Base-by-base conservation (phyloP, 2,113 vertebrate genomes). In the Sinocyclocheilus anshuiensis region DNA sequence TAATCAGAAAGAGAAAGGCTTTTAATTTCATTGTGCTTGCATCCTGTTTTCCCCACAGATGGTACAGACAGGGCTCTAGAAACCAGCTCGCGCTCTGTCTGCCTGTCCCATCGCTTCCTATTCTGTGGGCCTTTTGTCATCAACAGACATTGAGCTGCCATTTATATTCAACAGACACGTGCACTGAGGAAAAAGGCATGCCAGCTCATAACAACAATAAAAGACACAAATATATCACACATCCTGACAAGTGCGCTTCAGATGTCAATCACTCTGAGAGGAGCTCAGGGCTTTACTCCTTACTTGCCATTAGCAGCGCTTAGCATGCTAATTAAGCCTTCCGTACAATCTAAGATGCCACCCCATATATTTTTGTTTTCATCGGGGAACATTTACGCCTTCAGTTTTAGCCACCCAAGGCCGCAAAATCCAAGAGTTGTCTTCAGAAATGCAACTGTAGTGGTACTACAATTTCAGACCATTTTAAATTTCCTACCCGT, bases 71-170 rank as follows among this genome's bases (percentile, higher is more conserved):
- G 91, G 67, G 69, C 89, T 89, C 84, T 88, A 88, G 86, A 91
- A 86, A 90, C 81, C 67, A 91, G 89, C 90, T 84, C 86, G 29
- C 11, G 53, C 88, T 89, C 86, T 84, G 84, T 86, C 72, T 65
- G 85, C 83, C 63, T 91, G 84, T 91, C 90, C 91, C 87, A 84
- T 92, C 83, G 82, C 76, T 86, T 86, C 55, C 78, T 85, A 92
- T 88, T 93, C 93, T 93, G 92, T 92, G 89, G 90, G 87, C 90
- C 91, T 93, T 92, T 94, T 94, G 93, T 93, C 88, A 92, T 71
- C 88, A 89, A 84, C 86, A 88, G 91, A 92, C 93, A 91, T 85
- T 89, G 91, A 93, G 87, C 93, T 94, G 92, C 92, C 91, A 92
- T 93, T 92, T 94, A 92, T 91, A 92, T 93, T 93, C 91, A 92